Evolutionary conservation across 2,888 invertebrate species (phyloP).

Genomic region (Drosophila paramelanica): DNA sequence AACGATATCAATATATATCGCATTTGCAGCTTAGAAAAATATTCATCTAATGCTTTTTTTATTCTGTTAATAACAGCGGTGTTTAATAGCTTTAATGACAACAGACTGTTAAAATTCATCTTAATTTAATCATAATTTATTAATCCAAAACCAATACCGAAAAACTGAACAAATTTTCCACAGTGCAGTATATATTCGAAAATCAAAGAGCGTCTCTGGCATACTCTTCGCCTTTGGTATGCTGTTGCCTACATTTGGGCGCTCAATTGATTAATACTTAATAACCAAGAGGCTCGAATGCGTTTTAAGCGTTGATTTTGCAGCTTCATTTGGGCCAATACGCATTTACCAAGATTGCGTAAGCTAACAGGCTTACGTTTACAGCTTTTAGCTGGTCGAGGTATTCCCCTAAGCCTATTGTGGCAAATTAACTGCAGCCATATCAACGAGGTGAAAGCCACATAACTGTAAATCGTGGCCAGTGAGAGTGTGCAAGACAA

Average conservation of each 20-base stretch:
- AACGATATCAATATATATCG: too few relatives aligned
- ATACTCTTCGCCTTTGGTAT: too few relatives aligned
- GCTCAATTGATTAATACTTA: constrained; percentile 31
- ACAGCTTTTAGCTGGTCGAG: constrained; percentile 3
- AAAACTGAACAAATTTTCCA: too few relatives aligned
- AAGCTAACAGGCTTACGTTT: constrained; percentile 5
- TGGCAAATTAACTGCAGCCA: constrained; percentile 18
- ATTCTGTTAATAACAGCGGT: too few relatives aligned
- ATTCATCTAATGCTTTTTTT: too few relatives aligned
- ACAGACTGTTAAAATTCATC: too few relatives aligned
- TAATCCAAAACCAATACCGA: too few relatives aligned
- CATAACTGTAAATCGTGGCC: background rate
- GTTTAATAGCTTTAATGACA: too few relatives aligned
- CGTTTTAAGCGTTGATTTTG: constrained; percentile 30
- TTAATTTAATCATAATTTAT: too few relatives aligned
- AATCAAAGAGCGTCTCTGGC: background rate
- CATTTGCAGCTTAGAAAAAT: too few relatives aligned
- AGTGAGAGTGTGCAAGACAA: too few relatives aligned
- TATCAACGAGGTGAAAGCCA: background rate
- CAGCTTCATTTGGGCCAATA: constrained; percentile 7
- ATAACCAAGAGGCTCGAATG: constrained; percentile 8
- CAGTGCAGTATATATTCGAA: background rate
- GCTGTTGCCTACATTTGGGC: background rate
- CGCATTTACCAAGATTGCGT: constrained; percentile 2
- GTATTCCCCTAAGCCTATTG: constrained; percentile 28